Percentiles rank a stretch among this genome's conserved stretches.
These are phyloP conservation scores for Phrynocephalus versicolor DNA, from an alignment of 2,113 vertebrate genomes.

Conservation along the genomic window DNA sequence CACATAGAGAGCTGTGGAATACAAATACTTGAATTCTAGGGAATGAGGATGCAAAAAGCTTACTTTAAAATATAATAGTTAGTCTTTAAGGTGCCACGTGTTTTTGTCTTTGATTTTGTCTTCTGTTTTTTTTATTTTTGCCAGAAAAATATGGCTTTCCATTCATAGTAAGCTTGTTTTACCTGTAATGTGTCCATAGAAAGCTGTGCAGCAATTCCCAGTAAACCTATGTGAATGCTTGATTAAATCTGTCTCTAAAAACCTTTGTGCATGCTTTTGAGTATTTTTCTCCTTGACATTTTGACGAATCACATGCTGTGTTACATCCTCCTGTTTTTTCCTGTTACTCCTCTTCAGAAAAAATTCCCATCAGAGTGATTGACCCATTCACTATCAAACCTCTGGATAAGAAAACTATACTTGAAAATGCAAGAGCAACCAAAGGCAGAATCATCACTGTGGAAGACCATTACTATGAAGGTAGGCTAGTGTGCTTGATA, in stretches of 20 bases:
- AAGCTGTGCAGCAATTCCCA: background rate
- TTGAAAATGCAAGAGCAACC: conserved; percentile 85
- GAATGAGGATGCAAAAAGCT: background rate
- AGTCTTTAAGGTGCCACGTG: too few relatives aligned
- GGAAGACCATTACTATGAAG: conserved; percentile 95
- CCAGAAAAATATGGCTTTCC: background rate
- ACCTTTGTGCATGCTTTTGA: background rate
- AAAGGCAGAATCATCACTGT: conserved; percentile 91
- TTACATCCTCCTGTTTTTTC: background rate
- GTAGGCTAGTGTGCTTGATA: conserved; percentile 59
- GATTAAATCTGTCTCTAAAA: background rate
- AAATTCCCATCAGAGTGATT: conserved; percentile 85
- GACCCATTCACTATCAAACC: conserved; percentile 96
- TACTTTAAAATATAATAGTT: too few relatives aligned
- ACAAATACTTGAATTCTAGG: background rate
- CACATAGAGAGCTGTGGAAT: background rate
- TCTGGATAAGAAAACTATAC: conserved; percentile 89
- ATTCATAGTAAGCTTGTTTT: background rate
- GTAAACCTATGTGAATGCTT: background rate
- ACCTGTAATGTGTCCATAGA: background rate
- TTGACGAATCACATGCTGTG: background rate
- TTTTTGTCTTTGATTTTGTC: too few relatives aligned
- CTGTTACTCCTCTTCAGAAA: conserved; percentile 76
- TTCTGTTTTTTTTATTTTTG: too few relatives aligned
- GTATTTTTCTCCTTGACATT: background rate